Percentiles rank a stretch among this genome's conserved stretches.
Evolutionary conservation across 2,888 invertebrate species (phyloP).

Genomic region (Tryphoninae sp.): DNA sequence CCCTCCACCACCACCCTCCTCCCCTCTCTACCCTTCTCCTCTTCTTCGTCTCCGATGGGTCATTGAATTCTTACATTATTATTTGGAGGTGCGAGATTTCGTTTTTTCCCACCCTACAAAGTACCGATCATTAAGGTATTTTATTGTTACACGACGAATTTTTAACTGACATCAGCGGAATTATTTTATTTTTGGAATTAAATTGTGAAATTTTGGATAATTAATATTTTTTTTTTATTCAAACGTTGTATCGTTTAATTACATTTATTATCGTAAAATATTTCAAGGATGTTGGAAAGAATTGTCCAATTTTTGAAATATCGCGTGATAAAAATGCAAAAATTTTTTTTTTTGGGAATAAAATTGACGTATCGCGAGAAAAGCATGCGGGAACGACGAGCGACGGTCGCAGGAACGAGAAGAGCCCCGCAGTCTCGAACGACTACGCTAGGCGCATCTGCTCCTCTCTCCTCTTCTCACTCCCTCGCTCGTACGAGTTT

Average conservation of each 20-base stretch:
- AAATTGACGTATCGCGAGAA: constrained; percentile 37
- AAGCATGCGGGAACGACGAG: constrained; percentile 64
- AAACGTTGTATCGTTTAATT: no score
- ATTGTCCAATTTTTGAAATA: neutral
- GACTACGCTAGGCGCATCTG: constrained; percentile 57
- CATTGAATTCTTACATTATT: constrained; percentile 46
- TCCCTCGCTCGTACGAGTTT: constrained; percentile 41
- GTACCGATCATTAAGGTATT: neutral
- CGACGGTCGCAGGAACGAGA: constrained; percentile 56
- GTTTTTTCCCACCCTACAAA: neutral
- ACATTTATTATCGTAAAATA: neutral
- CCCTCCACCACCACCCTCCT: neutral
- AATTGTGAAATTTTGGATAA: no score
- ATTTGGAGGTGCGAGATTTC: neutral
- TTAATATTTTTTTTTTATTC: no score
- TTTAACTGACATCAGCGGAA: no score
- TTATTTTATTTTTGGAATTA: no score
- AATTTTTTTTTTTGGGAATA: neutral
- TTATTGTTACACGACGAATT: neutral
- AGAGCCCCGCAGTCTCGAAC: constrained; percentile 54
- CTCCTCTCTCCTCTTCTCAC: constrained; percentile 55
- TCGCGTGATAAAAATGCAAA: neutral
- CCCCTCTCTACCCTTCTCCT: neutral
- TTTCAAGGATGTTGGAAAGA: neutral
- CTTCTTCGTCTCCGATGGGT: neutral